Conservation (phyloP, 35 echinoderm and acorn worm species). For the Patiria miniata region DNA sequence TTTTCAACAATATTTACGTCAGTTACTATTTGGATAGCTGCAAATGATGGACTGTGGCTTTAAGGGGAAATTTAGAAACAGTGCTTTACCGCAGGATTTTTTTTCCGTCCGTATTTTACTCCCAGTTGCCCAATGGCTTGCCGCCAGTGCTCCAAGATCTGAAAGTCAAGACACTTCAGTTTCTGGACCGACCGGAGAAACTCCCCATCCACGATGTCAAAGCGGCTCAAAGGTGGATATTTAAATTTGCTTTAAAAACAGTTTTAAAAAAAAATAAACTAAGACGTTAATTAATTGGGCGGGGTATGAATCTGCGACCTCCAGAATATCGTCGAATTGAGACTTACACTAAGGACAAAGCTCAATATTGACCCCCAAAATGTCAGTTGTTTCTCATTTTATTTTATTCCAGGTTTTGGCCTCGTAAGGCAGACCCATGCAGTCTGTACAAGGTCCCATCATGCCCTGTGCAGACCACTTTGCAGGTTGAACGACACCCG, state of each 20-base stretch:
- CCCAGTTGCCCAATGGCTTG: conserved; percentile 76
- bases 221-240: conserved; percentile 61
- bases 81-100: too few relatives aligned
- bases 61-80: too few relatives aligned
- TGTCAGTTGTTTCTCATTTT: background rate
- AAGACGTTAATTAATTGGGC: too few relatives aligned
- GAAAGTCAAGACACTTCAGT: conserved; percentile 29
- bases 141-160: conserved; percentile 73
- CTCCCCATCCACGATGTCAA: conserved; percentile 67
- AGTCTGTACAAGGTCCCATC: conserved; percentile 62
- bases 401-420: conserved; percentile 52
- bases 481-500: conserved; percentile 80
- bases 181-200: conserved; percentile 55
- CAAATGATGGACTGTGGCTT: too few relatives aligned
- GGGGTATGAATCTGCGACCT: background rate
- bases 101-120: background rate
- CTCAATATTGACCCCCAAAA: too few relatives aligned
- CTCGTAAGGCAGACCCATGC: conserved; percentile 51
- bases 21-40: too few relatives aligned
- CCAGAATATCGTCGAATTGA: too few relatives aligned
- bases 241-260: too few relatives aligned
- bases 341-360: too few relatives aligned
- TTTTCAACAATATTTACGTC: too few relatives aligned
- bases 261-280: background rate
- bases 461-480: conserved; percentile 65